Evolutionary conservation across 2,888 invertebrate genomes (phyloP), one percentile per base, ranked within the genome.

Genomic region (Andrena fulva): DNA sequence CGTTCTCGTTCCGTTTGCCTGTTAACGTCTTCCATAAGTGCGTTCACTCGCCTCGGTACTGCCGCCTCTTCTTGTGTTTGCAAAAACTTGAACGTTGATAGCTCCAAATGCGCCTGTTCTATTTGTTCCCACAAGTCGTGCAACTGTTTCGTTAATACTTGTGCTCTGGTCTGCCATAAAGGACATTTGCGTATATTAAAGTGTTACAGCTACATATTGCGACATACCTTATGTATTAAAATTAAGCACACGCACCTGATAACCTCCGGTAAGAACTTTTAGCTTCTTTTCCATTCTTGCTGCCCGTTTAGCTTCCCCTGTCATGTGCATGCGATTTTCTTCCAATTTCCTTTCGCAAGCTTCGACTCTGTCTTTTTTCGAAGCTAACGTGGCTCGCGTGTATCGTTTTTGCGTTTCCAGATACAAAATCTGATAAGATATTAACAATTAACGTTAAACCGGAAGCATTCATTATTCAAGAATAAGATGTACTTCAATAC

Each of bases 221-320:
- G 20, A 80, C 50, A 6, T 64, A 3, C 24, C 52, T 59, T 48
- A 24, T n/a, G 1, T 54, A 54, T 2, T 48, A 16, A 31, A 59
- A 35, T 6, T 10, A 68, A 64, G 16, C 59, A 2, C n/a, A 52
- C 31, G 31, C 75, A 96, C 96, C 95, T 98, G 97, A 94, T 98
- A 98, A 8, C 98, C 98, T 8, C 97, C 99, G 4, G 99, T 97
- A n/a, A 99, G 95, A 76, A 99, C 97, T 94, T 99, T 97, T 33
- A 99, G 94, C 94, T 99, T 99, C 94, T 99, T 99, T 94, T 99
- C 99, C 95, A 99, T 97, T 94, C 99, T 99, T 0, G 98, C 98
- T 69, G 99, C 99, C 77, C 97, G 96, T 94, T 99, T 99, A 0
- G 99, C 99, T 94, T 99, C 98, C 87, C 97, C 97, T 0, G 98